These are phyloP conservation scores for Coregonus suidteri DNA, from an alignment of 2,797 vertebrate species.

Conservation along the genomic window DNA sequence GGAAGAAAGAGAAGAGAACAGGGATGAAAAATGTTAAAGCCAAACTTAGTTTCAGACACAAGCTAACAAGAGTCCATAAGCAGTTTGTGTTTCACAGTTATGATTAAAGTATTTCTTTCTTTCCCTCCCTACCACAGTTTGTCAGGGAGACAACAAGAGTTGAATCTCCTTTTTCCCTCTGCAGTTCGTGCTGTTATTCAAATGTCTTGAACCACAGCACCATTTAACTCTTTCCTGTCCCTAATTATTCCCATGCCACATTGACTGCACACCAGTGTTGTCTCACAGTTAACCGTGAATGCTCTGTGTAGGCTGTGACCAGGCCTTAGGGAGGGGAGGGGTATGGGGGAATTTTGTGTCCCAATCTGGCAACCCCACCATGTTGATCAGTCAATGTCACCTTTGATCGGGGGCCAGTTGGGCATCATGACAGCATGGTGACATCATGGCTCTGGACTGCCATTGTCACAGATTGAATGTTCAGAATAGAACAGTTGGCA, in stretches of 20 bases:
- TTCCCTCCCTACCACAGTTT: not conserved
- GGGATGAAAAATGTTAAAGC: not conserved
- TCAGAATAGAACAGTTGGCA: not conserved
- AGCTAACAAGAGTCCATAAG: not conserved
- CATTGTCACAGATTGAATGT: not conserved
- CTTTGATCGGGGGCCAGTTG: not conserved
- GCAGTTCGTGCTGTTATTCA: not conserved
- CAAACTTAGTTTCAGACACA: conserved; percentile 1
- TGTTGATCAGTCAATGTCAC: not conserved
- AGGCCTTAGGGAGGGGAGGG: not conserved
- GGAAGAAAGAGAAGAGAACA: not conserved
- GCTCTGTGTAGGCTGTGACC: not conserved
- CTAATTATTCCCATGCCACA: not conserved
- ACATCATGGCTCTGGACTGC: conserved; percentile 23
- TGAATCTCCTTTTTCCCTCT: not conserved
- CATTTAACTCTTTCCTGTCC: not conserved
- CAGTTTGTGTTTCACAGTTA: not conserved
- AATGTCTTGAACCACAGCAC: not conserved
- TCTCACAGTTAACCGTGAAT: conserved; percentile 4
- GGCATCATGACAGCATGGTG: conserved; percentile 10
- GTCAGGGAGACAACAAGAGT: not conserved
- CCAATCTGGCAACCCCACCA: conserved; percentile 6
- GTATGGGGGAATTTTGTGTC: not conserved
- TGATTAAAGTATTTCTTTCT: not conserved
- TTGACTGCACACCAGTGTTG: not conserved